Evolutionary conservation across 2,888 invertebrate species (phyloP).

Genomic region (Hypercompe scribonia): DNA sequence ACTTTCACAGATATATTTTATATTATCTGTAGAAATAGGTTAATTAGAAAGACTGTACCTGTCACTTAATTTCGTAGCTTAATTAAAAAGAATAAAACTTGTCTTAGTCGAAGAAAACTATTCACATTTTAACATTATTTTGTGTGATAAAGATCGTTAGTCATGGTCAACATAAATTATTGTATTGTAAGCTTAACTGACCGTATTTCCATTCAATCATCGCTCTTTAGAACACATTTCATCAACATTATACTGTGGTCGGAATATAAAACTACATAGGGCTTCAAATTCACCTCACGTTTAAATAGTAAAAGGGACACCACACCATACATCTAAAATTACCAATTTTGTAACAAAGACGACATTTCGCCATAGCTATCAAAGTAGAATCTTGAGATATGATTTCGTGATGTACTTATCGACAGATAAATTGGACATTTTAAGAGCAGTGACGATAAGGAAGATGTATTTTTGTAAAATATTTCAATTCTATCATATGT

Average conservation of each 20-base stretch:
- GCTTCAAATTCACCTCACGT: constrained; percentile 40
- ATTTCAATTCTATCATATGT: neutral
- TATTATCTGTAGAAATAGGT: too few species aligned
- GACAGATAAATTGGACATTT: constrained; percentile 26
- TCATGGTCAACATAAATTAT: neutral
- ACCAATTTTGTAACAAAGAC: constrained; percentile 34
- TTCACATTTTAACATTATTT: neutral
- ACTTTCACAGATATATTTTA: neutral
- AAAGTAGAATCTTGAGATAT: constrained; percentile 19
- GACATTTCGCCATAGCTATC: constrained; percentile 34
- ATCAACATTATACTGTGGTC: constrained; percentile 22
- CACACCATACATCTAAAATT: constrained; percentile 22
- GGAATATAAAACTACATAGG: constrained; percentile 34
- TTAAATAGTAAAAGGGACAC: constrained; percentile 36
- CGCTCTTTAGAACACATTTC: constrained; percentile 12
- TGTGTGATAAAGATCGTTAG: neutral
- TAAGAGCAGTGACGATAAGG: constrained; percentile 11
- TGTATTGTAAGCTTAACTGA: neutral
- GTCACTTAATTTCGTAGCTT: neutral
- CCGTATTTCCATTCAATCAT: neutral
- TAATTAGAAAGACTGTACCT: too few species aligned
- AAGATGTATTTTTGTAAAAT: constrained; percentile 2
- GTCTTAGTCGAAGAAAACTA: neutral
- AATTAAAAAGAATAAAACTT: neutral
- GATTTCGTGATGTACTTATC: constrained; percentile 24